Evolutionary conservation across 2,113 vertebrate genomes (phyloP), one percentile per base, ranked within the genome.

Genomic region (Pterophyllum scalare): DNA sequence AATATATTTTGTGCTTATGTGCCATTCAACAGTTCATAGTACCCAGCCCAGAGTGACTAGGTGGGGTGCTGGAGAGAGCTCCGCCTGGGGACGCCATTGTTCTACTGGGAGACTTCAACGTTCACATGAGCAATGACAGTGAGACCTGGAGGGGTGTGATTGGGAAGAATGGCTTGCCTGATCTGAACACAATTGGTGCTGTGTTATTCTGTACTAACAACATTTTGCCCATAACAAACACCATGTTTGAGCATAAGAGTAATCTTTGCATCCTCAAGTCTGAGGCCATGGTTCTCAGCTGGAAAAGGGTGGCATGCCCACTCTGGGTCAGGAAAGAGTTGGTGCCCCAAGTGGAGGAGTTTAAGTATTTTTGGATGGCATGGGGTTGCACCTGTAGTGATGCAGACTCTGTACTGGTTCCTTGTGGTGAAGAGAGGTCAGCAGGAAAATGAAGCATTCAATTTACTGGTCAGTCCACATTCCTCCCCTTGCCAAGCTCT

Each of bases 381-480:
- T 38, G 60, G 19, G 31, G 60, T 31, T 38, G 7, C 35, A 38
- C 3, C 35, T 61, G 59, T 61, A 61, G 59, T 61, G 19, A 35
- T 61, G 10, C 17, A 12, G 31, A 61, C 31, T 61, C 31, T n/a
- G 31, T 61, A 61, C 59, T 61, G 59, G 31, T 61, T 17, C 33
- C 59, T n/a, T 61, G 59, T 3, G 1, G 5, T 35, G 59, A 61
- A 35, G 59, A n/a, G 31, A 33, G 31, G 31, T 33, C 31, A 61
- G 17, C 59, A n/a, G 12, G 59, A 61, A 61, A 19, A 61, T 33
- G 31, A 33, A 61, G 59, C 20, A 35, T 7, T n/a, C 35, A 10
- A 19, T 61, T n/a, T 61, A 61, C 60, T 62, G 60, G 60, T 38
- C 0, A 3, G 33, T 62, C 20, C 0, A 0, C 0, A 20, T 62